Conservation (phyloP, 2,797 vertebrate genomes). For the Acanthiza pusilla region DNA sequence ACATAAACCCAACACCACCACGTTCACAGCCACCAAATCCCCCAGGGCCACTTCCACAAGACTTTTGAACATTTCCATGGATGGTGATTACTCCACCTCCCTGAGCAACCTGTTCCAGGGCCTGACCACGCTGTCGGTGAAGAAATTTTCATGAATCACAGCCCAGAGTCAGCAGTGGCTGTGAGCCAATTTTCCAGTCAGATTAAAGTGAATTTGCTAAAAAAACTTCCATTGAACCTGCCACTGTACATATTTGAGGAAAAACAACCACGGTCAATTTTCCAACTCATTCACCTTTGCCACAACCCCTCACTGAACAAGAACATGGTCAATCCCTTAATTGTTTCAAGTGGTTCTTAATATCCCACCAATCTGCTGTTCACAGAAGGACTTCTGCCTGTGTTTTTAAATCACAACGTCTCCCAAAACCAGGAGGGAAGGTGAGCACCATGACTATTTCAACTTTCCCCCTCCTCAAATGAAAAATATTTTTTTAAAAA, state of each 20-base stretch:
- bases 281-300: neutral
- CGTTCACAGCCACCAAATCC: neutral
- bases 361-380: neutral
- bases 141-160: neutral
- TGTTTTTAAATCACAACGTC: neutral
- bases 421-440: neutral
- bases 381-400: neutral
- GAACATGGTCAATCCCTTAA: neutral
- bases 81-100: neutral
- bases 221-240: neutral
- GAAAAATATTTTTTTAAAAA: neutral
- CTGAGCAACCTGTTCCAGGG: neutral
- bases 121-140: neutral
- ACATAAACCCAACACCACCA: neutral
- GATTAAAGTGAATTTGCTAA: neutral
- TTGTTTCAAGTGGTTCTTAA: neutral
- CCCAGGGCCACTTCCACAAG: neutral
- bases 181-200: neutral
- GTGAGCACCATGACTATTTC: neutral
- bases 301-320: neutral
- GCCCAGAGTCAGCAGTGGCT: neutral
- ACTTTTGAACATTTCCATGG: neutral
- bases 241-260: neutral
- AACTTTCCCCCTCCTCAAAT: neutral
- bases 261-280: neutral